phyloP scores from a whole-genome alignment of 2,888 invertebrate species.

The Lypha dubia region DNA sequence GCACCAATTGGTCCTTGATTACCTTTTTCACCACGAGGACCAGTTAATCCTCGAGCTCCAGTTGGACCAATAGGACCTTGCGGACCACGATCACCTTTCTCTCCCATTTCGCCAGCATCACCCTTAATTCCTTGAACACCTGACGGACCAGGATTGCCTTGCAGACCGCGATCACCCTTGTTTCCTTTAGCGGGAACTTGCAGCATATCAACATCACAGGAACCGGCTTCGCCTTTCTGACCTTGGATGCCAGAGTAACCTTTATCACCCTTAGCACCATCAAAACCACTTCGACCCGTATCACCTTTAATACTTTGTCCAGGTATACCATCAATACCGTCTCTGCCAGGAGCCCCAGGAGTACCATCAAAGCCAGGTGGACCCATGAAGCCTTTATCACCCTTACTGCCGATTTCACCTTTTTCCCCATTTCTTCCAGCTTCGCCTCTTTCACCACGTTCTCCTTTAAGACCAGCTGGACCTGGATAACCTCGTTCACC shows the following conservation, averaged over 20 bases:
- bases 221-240: conserved; percentile 87
- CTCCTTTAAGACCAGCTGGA: conserved; percentile 87
- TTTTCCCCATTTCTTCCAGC: conserved; percentile 88
- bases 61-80: conserved; percentile 86
- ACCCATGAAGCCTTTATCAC: conserved; percentile 88
- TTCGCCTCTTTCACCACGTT: conserved; percentile 87
- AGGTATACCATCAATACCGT: conserved; percentile 88
- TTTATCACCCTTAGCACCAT: conserved; percentile 84
- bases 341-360: conserved; percentile 87
- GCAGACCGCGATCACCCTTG: conserved; percentile 87
- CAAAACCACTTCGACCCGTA: conserved; percentile 86
- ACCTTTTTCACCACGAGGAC: conserved; percentile 92
- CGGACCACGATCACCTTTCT: conserved; percentile 86
- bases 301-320: conserved; percentile 91
- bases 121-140: conserved; percentile 88
- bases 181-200: conserved; percentile 84
- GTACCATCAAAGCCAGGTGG: conserved; percentile 88
- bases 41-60: conserved; percentile 90
- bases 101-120: conserved; percentile 86
- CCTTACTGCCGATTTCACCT: conserved; percentile 88
- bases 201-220: conserved; percentile 85
- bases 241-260: conserved; percentile 83
- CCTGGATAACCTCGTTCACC: conserved; percentile 88
- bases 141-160: conserved; percentile 85
- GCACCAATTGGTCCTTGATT: conserved; percentile 90